Conservation (phyloP, 2,888 invertebrate genomes). For the Mesodorylaimus sp. region DNA sequence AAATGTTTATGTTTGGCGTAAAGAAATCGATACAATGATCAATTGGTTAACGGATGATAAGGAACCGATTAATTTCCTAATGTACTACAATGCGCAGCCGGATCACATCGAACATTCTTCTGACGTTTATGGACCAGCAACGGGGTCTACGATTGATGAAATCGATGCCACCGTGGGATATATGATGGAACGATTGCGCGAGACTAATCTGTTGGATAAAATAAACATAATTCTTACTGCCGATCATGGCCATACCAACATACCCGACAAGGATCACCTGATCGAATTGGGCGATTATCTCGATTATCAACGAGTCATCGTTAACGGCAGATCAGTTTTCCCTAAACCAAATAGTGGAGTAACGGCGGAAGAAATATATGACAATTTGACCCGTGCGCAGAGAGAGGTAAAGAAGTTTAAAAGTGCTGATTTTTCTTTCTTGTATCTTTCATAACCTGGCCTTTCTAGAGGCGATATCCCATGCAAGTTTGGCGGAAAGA, state of each 20-base stretch:
- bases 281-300: background rate
- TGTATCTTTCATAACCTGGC: slow-evolving; percentile 13
- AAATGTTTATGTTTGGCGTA: slow-evolving; percentile 19
- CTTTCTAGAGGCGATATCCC: background rate
- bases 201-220: slow-evolving; percentile 20
- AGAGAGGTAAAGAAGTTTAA: slow-evolving; percentile 12
- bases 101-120: slow-evolving; percentile 29
- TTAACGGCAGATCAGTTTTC: background rate
- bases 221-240: slow-evolving; percentile 34
- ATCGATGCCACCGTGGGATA: slow-evolving; percentile 30
- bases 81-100: slow-evolving; percentile 33
- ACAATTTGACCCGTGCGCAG: slow-evolving; percentile 14
- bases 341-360: background rate
- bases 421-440: background rate
- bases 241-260: slow-evolving; percentile 33
- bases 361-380: background rate
- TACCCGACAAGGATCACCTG: background rate
- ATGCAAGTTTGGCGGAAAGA: slow-evolving; percentile 29
- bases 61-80: slow-evolving; percentile 31
- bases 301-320: background rate
- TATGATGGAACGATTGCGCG: slow-evolving; percentile 24
- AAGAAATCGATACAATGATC: slow-evolving; percentile 24
- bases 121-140: slow-evolving; percentile 28
- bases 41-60: slow-evolving; percentile 14
- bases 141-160: slow-evolving; percentile 19